Percentiles rank a stretch among this genome's conserved stretches.
phyloP scores from a whole-genome alignment of 2,113 vertebrate genomes.

The Phocoena phocoena region DNA sequence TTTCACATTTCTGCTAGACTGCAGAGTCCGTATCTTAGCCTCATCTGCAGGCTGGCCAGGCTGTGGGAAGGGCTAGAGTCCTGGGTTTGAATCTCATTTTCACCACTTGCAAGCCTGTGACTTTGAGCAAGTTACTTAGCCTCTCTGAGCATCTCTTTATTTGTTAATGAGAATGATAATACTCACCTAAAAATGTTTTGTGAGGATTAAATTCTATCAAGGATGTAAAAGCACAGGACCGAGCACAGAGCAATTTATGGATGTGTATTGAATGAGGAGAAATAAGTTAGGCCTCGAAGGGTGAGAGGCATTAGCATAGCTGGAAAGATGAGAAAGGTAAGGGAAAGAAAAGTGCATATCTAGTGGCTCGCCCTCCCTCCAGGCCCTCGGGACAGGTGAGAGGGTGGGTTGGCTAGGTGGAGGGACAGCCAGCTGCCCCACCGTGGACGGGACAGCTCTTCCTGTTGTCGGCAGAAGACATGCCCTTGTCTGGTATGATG shows the following conservation, averaged over 20 bases:
- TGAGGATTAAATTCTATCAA: not conserved
- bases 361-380: not conserved
- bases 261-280: not conserved
- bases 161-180: not conserved
- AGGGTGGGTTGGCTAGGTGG: not conserved
- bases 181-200: not conserved
- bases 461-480: not conserved
- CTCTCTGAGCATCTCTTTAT: not conserved
- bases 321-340: too few relatives aligned
- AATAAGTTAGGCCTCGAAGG: not conserved
- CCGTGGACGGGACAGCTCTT: not conserved
- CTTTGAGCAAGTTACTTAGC: not conserved
- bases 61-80: not conserved
- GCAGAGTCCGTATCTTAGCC: not conserved
- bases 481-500: rapidly evolving
- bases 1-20: not conserved
- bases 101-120: not conserved
- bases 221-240: not conserved
- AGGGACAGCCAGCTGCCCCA: not conserved
- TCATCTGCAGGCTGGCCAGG: not conserved
- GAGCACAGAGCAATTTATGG: not conserved
- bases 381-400: not conserved
- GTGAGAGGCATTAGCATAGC: not conserved
- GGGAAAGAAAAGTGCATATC: not conserved
- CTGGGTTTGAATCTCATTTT: not conserved